A percentile compares a stretch with the other conserved stretches of the same genome.
phyloP scores from a whole-genome alignment of 2,888 invertebrate genomes.

The Thymelicus lineola region DNA sequence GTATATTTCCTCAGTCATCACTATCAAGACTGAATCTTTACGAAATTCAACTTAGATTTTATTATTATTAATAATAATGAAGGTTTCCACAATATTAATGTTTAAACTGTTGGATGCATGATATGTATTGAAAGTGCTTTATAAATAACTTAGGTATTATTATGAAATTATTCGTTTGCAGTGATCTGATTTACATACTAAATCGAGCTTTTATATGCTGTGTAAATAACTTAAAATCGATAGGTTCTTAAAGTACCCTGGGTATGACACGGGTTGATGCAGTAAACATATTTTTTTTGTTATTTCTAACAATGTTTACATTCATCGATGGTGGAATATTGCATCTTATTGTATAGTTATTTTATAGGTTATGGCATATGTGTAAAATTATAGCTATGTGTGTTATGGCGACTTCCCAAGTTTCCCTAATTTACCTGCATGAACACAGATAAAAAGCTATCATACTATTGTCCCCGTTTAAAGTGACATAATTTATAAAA shows the following conservation, averaged over 20 bases:
- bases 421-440: too few relatives aligned
- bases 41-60: slow-evolving; percentile 15
- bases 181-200: slow-evolving; percentile 1
- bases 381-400: too few relatives aligned
- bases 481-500: too few relatives aligned
- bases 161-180: slow-evolving; percentile 2
- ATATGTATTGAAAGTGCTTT: neutral
- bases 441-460: too few relatives aligned
- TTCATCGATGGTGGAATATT: too few relatives aligned
- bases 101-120: neutral
- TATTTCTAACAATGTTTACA: too few relatives aligned
- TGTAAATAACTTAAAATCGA: neutral
- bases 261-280: too few relatives aligned
- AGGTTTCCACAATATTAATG: neutral
- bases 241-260: neutral
- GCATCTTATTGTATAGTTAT: too few relatives aligned
- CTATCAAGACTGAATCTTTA: slow-evolving; percentile 27
- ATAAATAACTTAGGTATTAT: neutral
- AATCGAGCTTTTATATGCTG: slow-evolving; percentile 5
- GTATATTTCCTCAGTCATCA: slow-evolving; percentile 28
- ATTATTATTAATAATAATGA: neutral
- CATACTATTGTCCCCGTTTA: too few relatives aligned
- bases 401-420: too few relatives aligned
- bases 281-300: too few relatives aligned
- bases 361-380: too few relatives aligned